A percentile compares a stretch with the other conserved stretches of the same genome.
Evolutionary conservation across 2,113 vertebrate genomes (phyloP).

Genomic region (Xyrauchen texanus): DNA sequence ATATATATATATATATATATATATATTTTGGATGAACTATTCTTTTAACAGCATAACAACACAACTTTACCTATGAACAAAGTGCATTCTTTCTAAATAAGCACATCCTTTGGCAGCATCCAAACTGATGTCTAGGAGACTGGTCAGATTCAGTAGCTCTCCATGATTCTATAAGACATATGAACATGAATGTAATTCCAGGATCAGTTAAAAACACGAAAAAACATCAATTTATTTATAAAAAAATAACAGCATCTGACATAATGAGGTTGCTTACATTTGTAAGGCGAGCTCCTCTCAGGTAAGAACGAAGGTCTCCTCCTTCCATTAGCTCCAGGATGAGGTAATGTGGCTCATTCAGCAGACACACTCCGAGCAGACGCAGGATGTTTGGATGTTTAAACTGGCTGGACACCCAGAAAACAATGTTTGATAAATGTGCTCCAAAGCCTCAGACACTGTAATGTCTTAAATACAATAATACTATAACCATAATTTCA

Average conservation of each 20-base stretch:
- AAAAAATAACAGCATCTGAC: no score
- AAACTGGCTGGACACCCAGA: conserved; percentile 71
- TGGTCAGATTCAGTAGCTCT: conserved; percentile 63
- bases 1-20: no score
- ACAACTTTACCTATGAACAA: conserved; percentile 78
- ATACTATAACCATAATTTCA: no score
- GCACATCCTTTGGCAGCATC: conserved; percentile 78
- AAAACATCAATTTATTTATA: no score
- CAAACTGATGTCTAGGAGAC: conserved; percentile 74
- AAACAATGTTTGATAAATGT: background rate
- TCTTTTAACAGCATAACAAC: background rate
- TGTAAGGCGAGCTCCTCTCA: conserved; percentile 68
- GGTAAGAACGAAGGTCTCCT: conserved; percentile 75
- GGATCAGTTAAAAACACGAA: background rate
- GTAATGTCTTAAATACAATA: no score
- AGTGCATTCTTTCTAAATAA: conserved; percentile 79
- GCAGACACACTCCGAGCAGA: conserved; percentile 74
- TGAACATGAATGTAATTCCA: conserved; percentile 32
- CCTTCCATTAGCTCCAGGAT: conserved; percentile 81
- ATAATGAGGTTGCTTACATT: conserved; percentile 11
- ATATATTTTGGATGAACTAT: no score
- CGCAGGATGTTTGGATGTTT: conserved; percentile 79
- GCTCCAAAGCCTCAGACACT: background rate
- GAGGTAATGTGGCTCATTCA: conserved; percentile 77
- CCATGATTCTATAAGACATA: conserved; percentile 57